These are phyloP conservation scores for Lethocerus indicus DNA, from an alignment of 1,140 invertebrate species.

Conservation along the genomic window DNA sequence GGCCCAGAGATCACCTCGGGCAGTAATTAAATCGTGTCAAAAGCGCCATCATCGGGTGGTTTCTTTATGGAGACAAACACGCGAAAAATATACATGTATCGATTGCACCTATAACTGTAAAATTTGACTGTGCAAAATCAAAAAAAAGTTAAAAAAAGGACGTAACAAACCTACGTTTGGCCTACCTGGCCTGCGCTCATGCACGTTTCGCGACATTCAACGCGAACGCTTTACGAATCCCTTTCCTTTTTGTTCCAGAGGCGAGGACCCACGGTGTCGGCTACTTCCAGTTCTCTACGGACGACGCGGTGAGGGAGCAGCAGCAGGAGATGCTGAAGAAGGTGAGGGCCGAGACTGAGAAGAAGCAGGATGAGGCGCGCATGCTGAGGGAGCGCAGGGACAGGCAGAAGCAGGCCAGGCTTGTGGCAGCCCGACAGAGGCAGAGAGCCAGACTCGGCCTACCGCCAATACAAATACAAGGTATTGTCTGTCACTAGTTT, in stretches of 20 bases:
- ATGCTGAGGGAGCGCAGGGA: slow-evolving; percentile 44
- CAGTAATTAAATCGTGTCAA: too few species aligned
- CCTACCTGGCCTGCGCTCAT: too few species aligned
- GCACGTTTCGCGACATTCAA: too few species aligned
- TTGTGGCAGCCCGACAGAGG: slow-evolving; percentile 59
- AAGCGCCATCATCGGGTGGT: too few species aligned
- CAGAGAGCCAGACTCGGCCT: slow-evolving; percentile 58
- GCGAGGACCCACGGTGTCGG: slow-evolving; percentile 74
- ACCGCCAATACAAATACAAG: slow-evolving; percentile 27
- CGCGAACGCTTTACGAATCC: too few species aligned
- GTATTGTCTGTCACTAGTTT: not conserved
- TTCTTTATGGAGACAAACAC: too few species aligned
- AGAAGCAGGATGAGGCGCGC: slow-evolving; percentile 43
- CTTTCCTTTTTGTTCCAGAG: slow-evolving; percentile 37
- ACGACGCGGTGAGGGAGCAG: slow-evolving; percentile 46
- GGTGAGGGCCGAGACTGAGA: slow-evolving; percentile 49
- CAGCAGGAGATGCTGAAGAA: slow-evolving; percentile 60
- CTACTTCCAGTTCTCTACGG: slow-evolving; percentile 73
- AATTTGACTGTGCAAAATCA: too few species aligned
- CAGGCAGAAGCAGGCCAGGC: slow-evolving; percentile 47
- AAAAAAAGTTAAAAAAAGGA: too few species aligned
- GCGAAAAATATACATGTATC: too few species aligned
- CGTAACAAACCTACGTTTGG: too few species aligned
- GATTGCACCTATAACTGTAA: too few species aligned
- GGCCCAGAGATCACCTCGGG: too few species aligned